Evolutionary conservation across 2,797 vertebrate genomes (phyloP).

Genomic region (Orestias chungarensis): DNA sequence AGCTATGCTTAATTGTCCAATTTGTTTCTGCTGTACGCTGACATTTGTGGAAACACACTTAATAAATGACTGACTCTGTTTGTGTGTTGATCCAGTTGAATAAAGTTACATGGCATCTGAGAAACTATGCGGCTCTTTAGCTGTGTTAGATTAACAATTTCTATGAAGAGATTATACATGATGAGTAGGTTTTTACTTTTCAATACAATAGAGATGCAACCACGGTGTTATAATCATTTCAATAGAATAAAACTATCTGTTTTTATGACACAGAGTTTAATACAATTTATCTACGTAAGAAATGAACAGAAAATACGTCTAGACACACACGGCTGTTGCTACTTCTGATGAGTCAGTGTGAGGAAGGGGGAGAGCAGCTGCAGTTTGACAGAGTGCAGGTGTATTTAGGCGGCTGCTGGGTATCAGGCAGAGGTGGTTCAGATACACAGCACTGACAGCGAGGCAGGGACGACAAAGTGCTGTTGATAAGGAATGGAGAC

Average conservation of each 20-base stretch:
- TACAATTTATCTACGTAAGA: not conserved
- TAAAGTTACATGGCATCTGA: slow-evolving; percentile 5
- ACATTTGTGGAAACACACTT: slow-evolving; percentile 34
- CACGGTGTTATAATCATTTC: not conserved
- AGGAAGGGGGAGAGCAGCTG: slow-evolving; percentile 10
- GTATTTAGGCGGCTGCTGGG: slow-evolving; percentile 65
- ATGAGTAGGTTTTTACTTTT: not conserved
- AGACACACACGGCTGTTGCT: not conserved
- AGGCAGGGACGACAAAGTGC: slow-evolving; percentile 75
- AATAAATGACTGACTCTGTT: slow-evolving; percentile 22
- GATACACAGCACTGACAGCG: slow-evolving; percentile 72
- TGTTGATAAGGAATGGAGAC: slow-evolving; percentile 72
- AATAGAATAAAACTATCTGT: not conserved
- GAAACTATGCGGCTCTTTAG: not conserved
- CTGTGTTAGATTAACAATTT: not conserved
- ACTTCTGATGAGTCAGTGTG: not conserved
- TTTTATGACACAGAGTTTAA: not conserved
- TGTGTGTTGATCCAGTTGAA: slow-evolving; percentile 15
- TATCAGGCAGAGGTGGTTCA: slow-evolving; percentile 76
- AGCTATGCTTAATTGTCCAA: slow-evolving; percentile 47
- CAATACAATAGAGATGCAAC: not conserved
- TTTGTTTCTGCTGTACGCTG: slow-evolving; percentile 33
- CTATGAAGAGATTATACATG: not conserved
- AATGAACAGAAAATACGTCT: not conserved
- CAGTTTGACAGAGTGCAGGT: slow-evolving; percentile 68